Evolutionary conservation across 2,888 invertebrate genomes (phyloP), one percentile per base, ranked within the genome.

Genomic region (Eudemis profundana): DNA sequence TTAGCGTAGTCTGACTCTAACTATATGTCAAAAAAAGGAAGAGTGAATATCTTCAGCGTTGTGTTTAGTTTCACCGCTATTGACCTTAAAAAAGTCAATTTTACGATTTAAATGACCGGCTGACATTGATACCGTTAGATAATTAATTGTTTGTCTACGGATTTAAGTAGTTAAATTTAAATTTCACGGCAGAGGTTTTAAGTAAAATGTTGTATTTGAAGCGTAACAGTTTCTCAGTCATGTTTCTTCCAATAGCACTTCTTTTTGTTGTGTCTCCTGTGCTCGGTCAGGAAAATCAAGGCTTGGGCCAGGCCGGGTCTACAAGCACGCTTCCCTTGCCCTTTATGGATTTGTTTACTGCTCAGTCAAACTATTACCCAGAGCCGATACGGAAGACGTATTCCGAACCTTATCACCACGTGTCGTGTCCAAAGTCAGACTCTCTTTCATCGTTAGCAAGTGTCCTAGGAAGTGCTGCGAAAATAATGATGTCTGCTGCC

Each of bases 161-260:
- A 74, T 77, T 79, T 86, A 83, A 80, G 76, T 79, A 74, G 79
- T 81, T 81, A 77, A 85, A 88, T 89, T 88, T 81, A 42, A 62
- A 91, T 91, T 89, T 88, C 85, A 86, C 78, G 89, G 87, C 75
- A 81, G 83, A 89, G 85, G 83, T 88, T 85, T 88, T 90, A 91
- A 87, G 87, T 79, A 76, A 74, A 81, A 77, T 70, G 75, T 74
- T 72, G 62, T 70, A 71, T 79, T 77, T 79, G 79, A 83, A 79
- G 84, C 85, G 84, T 83, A 87, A 86, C 91, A 91, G 89, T 91
- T 75, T 71, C 80, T 82, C 77, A 82, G 82, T 81, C 80, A 92
- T 91, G 91, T 81, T 89, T 73, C 80, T 81, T 71, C 72, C 78
- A 70, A 61, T 86, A 71, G 84, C 82, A 72, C 82, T 89, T 76